Conservation (phyloP, 2,113 vertebrate species). For the Hippocampus zosterae region DNA sequence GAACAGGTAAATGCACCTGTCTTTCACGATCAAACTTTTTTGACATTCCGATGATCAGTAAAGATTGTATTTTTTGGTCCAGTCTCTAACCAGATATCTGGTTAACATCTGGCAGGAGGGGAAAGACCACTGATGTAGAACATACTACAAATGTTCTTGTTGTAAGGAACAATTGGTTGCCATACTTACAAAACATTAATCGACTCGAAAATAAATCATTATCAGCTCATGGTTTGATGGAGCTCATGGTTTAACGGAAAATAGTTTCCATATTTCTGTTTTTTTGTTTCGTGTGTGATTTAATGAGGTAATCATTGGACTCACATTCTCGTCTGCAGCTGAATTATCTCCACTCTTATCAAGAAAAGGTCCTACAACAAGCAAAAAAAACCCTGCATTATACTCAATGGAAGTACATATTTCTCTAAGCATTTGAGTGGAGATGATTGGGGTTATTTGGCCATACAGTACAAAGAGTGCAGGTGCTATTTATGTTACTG, state of each 20-base stretch:
- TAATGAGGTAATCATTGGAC: constrained; percentile 24
- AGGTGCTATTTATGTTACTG: no score
- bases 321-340: constrained; percentile 44
- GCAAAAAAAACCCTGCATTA: constrained; percentile 1
- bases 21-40: background rate
- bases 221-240: background rate
- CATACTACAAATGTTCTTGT: background rate
- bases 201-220: background rate
- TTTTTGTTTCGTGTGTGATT: background rate
- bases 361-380: constrained; percentile 41
- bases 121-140: no score
- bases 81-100: background rate
- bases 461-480: background rate
- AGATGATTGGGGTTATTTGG: background rate
- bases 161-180: background rate
- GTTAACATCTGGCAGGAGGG: no score
- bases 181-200: background rate
- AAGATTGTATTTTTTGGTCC: background rate
- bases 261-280: background rate
- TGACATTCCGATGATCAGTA: background rate
- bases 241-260: background rate
- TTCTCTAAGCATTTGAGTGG: background rate
- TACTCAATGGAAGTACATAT: constrained; percentile 1
- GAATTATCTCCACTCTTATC: constrained; percentile 32
- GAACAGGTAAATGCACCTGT: no score